These are phyloP conservation scores for Ormyrus thymus DNA, from an alignment of 2,888 invertebrate species.

Conservation along the genomic window DNA sequence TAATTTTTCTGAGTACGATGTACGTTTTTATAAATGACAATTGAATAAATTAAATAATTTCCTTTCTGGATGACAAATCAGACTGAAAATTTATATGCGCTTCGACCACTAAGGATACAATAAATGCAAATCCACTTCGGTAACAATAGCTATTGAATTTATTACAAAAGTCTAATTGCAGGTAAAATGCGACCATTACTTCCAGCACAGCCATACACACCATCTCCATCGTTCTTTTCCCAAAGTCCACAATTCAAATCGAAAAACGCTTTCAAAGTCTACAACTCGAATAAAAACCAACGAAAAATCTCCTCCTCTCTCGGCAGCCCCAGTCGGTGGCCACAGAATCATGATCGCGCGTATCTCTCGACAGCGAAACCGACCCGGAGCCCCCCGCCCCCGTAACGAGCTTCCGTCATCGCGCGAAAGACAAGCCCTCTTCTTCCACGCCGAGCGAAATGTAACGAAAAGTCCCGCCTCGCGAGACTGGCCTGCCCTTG, in stretches of 20 bases:
- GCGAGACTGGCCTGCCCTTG: constrained; percentile 36
- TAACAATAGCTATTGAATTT: constrained; percentile 33
- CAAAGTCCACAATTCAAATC: too few species aligned
- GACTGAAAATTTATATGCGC: neutral
- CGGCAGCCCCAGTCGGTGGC: neutral
- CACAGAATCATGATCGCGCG: neutral
- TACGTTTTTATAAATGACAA: neutral
- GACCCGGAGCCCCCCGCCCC: neutral
- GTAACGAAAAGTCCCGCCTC: neutral
- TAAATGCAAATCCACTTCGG: constrained; percentile 18
- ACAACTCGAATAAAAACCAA: neutral
- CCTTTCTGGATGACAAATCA: neutral
- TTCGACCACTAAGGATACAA: neutral
- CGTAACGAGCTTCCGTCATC: constrained; percentile 32
- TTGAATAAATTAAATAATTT: constrained; percentile 1
- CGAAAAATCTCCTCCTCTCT: neutral
- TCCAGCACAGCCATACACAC: too few species aligned
- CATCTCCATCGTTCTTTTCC: too few species aligned
- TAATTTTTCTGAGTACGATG: too few species aligned
- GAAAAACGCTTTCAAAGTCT: too few species aligned
- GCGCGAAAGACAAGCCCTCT: neutral
- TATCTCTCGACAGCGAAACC: constrained; percentile 17
- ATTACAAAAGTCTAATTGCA: constrained; percentile 21
- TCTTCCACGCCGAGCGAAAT: neutral
- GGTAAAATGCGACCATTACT: neutral